Conservation (phyloP, 2,888 invertebrate species). For the Eupeodes latifasciatus region DNA sequence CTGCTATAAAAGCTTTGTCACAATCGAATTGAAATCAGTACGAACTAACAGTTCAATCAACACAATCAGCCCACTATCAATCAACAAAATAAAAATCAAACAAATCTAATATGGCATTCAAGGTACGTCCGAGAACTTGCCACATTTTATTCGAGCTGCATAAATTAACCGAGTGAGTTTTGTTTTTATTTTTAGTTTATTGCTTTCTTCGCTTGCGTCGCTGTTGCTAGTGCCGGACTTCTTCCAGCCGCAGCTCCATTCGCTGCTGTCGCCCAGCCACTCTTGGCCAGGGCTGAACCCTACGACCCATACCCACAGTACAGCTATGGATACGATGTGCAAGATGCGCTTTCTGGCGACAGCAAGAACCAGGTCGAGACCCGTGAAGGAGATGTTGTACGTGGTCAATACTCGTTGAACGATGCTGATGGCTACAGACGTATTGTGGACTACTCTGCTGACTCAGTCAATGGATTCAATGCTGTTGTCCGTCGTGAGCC, state of each 20-base stretch:
- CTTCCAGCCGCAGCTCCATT: slow-evolving; percentile 80
- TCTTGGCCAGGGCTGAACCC: slow-evolving; percentile 78
- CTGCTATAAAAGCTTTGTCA: slow-evolving; percentile 55
- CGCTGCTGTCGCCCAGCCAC: slow-evolving; percentile 77
- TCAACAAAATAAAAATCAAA: slow-evolving; percentile 78
- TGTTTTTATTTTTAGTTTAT: slow-evolving; percentile 79
- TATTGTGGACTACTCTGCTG: slow-evolving; percentile 84
- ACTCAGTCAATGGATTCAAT: slow-evolving; percentile 84
- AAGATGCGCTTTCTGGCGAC: slow-evolving; percentile 83
- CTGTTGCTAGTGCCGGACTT: slow-evolving; percentile 81
- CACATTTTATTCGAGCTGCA: slow-evolving; percentile 6
- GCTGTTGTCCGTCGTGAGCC: slow-evolving; percentile 84
- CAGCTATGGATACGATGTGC: slow-evolving; percentile 84
- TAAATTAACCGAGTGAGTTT: slow-evolving; percentile 11
- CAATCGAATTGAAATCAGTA: slow-evolving; percentile 50
- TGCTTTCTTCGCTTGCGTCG: slow-evolving; percentile 81
- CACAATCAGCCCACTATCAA: slow-evolving; percentile 56
- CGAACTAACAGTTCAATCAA: slow-evolving; percentile 62
- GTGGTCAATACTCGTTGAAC: slow-evolving; percentile 84
- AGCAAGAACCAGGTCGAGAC: slow-evolving; percentile 84
- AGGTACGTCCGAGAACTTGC: slow-evolving; percentile 79
- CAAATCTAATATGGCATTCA: slow-evolving; percentile 81
- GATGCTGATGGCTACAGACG: slow-evolving; percentile 84
- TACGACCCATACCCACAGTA: slow-evolving; percentile 84
- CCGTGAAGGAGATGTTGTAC: slow-evolving; percentile 83